A percentile compares a stretch with the other conserved stretches of the same genome.
phyloP scores from a whole-genome alignment of 2,113 vertebrate species.

The Pterocles gutturalis region DNA sequence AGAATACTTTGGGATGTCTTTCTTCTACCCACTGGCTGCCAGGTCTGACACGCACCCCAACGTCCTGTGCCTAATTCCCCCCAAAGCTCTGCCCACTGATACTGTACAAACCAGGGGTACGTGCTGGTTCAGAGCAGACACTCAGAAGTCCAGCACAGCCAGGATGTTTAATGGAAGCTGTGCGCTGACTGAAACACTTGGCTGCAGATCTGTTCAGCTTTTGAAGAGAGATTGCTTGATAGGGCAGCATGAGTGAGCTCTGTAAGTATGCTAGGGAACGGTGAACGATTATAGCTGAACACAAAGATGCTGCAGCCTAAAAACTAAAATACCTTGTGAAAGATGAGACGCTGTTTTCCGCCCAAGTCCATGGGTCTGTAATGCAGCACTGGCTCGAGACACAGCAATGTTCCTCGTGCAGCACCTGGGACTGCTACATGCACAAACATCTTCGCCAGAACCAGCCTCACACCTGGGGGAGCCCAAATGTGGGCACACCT shows the following conservation, averaged over 20 bases:
- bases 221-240: neutral
- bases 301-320: neutral
- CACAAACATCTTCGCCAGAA: neutral
- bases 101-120: rapidly evolving
- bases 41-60: neutral
- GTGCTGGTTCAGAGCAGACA: neutral
- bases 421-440: neutral
- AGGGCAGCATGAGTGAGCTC: neutral
- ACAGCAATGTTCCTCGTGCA: neutral
- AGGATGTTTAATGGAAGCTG: neutral
- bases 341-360: neutral
- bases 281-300: rapidly evolving
- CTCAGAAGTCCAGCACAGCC: neutral
- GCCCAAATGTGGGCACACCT: neutral
- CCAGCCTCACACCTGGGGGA: neutral
- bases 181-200: neutral
- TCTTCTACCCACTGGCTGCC: neutral
- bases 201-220: neutral
- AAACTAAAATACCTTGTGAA: neutral
- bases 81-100: neutral
- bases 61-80: neutral
- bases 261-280: neutral
- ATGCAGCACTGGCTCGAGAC: neutral
- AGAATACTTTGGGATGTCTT: neutral
- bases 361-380: neutral